Base-by-base conservation (phyloP, 2,888 invertebrate genomes). In the Papilio demoleus region DNA sequence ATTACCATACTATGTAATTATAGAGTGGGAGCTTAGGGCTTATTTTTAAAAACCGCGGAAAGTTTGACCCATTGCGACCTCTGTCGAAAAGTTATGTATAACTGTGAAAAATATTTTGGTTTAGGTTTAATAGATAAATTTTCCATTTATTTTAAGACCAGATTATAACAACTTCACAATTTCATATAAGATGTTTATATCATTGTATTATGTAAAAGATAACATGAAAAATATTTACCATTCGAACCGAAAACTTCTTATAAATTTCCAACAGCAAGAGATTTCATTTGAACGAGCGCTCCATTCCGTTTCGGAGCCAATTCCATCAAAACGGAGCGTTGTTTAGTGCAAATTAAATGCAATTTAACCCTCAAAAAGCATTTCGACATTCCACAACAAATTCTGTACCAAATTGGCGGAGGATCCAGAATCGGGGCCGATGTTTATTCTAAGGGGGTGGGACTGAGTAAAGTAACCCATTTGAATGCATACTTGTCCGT, bases 401-500 rank as follows among this genome's bases (percentile, higher is more conserved):
- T 90, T 89, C 88, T 84, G 82, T 83, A 87, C 85, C 85, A 90
- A 92, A 91, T 91, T 91, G 90, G 89, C 85, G 82, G 81, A 79
- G 83, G 85, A 87, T 86, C 85, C 84, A 82, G 82, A 85, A 80
- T 76, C 79, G 79, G 74, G 75, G 75, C 75, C 81, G 85, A 85
- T 89, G 89, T 90, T 88, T 90, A 88, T 86, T 84, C 85, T 82
- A 77, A 84, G 84, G 83, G 85, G 82, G 76, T 70, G 80, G 79
- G 85, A 82, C 80, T 83, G 90, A 88, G 90, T 92, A 94, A 95
- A 95, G 94, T 94, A 94, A 94, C 93, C 94, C 88, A 95, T 95
- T 95, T 94, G 95, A 95, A 95, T 95, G 95, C 95, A 95, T 94
- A 93, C 94, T 93, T 94, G 94, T 94, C 94, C 93, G 94, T 95